These are phyloP conservation scores for Picathartes gymnocephalus DNA, from an alignment of 2,113 vertebrate species.

Conservation along the genomic window DNA sequence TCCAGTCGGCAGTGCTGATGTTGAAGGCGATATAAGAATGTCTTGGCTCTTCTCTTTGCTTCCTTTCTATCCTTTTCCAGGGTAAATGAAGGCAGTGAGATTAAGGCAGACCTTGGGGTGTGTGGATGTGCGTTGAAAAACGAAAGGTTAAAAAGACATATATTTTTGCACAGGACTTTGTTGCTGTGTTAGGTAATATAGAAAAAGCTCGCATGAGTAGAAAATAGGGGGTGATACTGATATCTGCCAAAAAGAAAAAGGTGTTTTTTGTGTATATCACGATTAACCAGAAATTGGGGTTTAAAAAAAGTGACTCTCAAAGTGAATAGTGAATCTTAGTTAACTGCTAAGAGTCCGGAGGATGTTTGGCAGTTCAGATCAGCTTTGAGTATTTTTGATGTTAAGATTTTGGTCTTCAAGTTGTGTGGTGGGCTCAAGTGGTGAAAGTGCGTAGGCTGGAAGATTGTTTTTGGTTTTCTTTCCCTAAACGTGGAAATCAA, in stretches of 20 bases:
- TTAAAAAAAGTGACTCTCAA: neutral
- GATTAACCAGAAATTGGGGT: neutral
- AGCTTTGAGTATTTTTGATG: neutral
- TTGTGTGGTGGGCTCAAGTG: fast-evolving
- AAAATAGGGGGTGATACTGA: neutral
- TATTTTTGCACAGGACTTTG: neutral
- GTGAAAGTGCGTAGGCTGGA: neutral
- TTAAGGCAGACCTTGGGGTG: neutral
- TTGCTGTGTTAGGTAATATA: neutral
- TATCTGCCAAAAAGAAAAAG: fast-evolving
- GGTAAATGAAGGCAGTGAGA: neutral
- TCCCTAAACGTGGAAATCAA: neutral
- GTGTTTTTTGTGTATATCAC: fast-evolving
- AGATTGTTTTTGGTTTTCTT: neutral
- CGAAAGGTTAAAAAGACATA: neutral
- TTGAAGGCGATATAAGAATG: neutral
- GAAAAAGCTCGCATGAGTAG: neutral
- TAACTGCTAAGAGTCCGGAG: neutral
- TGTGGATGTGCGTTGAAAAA: neutral
- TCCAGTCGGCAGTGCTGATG: neutral
- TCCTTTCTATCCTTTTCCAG: neutral
- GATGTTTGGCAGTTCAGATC: neutral
- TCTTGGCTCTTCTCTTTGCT: neutral
- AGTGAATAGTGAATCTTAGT: neutral
- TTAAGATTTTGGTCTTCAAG: neutral